A percentile compares a stretch with the other conserved stretches of the same genome.
phyloP scores from a whole-genome alignment of 1,140 invertebrate genomes.

The Sarcophaga bullata region DNA sequence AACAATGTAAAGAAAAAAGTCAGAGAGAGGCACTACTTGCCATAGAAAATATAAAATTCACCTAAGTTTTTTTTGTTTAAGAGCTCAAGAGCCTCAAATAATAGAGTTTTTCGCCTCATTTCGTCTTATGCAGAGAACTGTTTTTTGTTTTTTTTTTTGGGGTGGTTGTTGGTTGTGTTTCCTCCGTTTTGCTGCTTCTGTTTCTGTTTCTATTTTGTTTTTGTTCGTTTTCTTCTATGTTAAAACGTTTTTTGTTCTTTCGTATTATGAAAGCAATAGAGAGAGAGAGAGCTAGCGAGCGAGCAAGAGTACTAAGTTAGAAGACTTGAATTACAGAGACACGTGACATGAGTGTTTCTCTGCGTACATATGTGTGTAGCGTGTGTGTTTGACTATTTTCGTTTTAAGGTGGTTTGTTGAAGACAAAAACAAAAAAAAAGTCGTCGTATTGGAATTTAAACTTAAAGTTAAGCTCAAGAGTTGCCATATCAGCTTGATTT shows the following conservation, averaged over 20 bases:
- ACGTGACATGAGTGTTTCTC: conserved; percentile 11
- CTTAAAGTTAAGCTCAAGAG: background rate
- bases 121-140: background rate
- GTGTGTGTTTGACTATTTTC: conserved; percentile 29
- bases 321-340: conserved; percentile 23
- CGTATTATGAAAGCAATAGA: no score
- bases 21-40: no score
- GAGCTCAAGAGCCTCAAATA: background rate
- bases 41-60: background rate
- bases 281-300: no score
- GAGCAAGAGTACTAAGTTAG: background rate
- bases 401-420: background rate
- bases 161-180: background rate
- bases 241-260: no score
- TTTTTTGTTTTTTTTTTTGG: background rate
- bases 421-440: background rate
- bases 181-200: background rate
- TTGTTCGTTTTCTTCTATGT: no score
- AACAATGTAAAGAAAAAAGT: no score
- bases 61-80: background rate
- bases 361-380: background rate
- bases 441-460: conserved; percentile 38
- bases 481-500: background rate
- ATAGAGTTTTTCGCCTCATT: conserved; percentile 1
- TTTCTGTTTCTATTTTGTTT: background rate